Base-by-base conservation (phyloP, 92 coral and sea anemone species). In the Siderastrea radians region DNA sequence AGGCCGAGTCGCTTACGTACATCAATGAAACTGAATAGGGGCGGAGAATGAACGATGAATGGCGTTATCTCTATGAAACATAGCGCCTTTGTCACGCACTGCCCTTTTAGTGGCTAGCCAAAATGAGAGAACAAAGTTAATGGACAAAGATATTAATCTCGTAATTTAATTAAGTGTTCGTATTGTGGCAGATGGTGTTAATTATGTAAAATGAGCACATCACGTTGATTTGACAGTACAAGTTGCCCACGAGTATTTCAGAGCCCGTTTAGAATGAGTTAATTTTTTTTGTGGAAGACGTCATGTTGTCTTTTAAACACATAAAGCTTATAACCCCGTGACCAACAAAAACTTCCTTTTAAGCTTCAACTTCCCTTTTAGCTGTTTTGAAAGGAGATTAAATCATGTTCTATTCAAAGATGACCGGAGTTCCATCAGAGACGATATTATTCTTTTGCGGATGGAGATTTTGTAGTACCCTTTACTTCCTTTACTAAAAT, bases 191-290 rank as follows among this genome's bases (percentile, higher is more conserved):
- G 26, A 17, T 11, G 72, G 63, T 83, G 87, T 82, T 72, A 83
- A 83, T 72, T 72, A 83, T 83, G 87, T 47, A 82, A 72, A 71
- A 82, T 70, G 78, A 83, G 46, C 78, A 59, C 44, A 48, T 58
- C 47, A 52, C 7, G n/a, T 82, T 54, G 47, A 52, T 82, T 69
- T 69, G 77, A 44, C 86, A 71, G 66, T 26, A 26, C 38, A 26
- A 16, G 47, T 78, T 77, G 4, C 6, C 74, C 73, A 80, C 61
- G 49, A 65, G 49, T 38, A 58, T 6, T 57, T 57, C 38, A 26
- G 38, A 26, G 38, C 38, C 38, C 38, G 38, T 26, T 26, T 26
- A 26, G 38, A 26, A 57, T 7, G 7, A 7, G 9, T 57, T 13
- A 57, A 7, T 0, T 57, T 57, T 57, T 57, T 57, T 13, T 57